Conservation (phyloP, 2,888 invertebrate genomes). For the Leptogaster cylindrica region DNA sequence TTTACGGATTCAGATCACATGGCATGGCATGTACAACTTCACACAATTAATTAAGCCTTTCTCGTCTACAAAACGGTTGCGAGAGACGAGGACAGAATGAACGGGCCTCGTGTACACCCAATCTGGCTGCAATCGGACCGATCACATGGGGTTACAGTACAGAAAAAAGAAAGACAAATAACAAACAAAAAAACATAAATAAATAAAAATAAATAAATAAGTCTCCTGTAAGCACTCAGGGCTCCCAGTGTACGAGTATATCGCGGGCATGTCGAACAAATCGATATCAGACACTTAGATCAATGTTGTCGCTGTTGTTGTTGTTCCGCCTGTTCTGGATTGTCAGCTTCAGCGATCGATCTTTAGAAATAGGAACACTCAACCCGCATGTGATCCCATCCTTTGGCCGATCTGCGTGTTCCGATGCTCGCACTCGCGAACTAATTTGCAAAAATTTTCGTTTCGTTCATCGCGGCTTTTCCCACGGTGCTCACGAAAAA, state of each 20-base stretch:
- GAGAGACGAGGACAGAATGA: background rate
- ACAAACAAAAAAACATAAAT: background rate
- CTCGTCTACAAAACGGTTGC: constrained; percentile 45
- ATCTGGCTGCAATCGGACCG: constrained; percentile 26
- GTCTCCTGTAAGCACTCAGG: constrained; percentile 2
- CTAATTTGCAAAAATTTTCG: constrained; percentile 32
- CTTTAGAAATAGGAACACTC: constrained; percentile 37
- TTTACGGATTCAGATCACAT: constrained; percentile 51
- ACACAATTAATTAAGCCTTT: constrained; percentile 53
- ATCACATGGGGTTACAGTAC: constrained; percentile 31
- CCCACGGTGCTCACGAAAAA: constrained; percentile 21
- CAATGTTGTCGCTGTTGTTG: constrained; percentile 49
- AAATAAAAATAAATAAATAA: background rate
- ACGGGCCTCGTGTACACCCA: constrained; percentile 22
- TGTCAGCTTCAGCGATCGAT: constrained; percentile 41
- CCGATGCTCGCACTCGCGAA: background rate
- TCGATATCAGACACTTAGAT: constrained; percentile 51
- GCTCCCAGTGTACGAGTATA: constrained; percentile 25
- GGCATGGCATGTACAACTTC: constrained; percentile 51
- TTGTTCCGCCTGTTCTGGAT: constrained; percentile 40
- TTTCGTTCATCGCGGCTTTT: background rate
- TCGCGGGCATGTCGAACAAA: constrained; percentile 50
- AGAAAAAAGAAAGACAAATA: background rate
- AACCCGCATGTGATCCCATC: constrained; percentile 8
- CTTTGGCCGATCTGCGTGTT: background rate